Conservation (phyloP, 2,113 vertebrate species). For the Solenodon paradoxus region DNA sequence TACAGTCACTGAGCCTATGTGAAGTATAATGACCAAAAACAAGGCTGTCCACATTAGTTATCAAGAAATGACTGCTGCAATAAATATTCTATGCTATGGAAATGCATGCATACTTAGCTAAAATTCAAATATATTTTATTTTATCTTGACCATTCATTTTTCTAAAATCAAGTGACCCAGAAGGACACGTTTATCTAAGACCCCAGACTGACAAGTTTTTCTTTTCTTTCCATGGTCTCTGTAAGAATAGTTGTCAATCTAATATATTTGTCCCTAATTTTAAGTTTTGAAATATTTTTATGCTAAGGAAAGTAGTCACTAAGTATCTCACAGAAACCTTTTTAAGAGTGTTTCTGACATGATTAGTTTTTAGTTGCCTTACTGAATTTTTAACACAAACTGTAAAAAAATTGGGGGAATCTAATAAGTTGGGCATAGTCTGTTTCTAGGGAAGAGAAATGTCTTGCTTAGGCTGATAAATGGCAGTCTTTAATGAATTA, state of each 20-base stretch:
- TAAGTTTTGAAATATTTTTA: background rate
- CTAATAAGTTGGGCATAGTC: background rate
- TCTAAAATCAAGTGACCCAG: background rate
- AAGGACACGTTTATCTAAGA: background rate
- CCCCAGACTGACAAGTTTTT: background rate
- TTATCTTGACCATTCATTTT: background rate
- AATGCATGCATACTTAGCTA: background rate
- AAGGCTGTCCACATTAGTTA: background rate
- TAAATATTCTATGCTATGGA: background rate
- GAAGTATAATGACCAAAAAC: background rate
- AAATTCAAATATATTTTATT: background rate
- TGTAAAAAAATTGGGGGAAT: constrained; percentile 37
- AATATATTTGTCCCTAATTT: background rate
- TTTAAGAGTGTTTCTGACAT: background rate
- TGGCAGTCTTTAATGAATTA: constrained; percentile 76
- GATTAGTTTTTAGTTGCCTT: constrained; percentile 9
- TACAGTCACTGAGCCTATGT: background rate
- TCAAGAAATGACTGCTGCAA: background rate
- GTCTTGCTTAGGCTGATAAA: constrained; percentile 67
- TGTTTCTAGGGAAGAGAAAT: constrained; percentile 56
- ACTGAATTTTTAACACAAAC: constrained; percentile 49
- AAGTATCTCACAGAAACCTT: background rate
- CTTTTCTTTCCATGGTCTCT: background rate
- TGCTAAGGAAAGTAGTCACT: background rate
- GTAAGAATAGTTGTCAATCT: background rate